phyloP scores from a whole-genome alignment of 92 coral and sea anemone species.

The Paragorgia papillata region DNA sequence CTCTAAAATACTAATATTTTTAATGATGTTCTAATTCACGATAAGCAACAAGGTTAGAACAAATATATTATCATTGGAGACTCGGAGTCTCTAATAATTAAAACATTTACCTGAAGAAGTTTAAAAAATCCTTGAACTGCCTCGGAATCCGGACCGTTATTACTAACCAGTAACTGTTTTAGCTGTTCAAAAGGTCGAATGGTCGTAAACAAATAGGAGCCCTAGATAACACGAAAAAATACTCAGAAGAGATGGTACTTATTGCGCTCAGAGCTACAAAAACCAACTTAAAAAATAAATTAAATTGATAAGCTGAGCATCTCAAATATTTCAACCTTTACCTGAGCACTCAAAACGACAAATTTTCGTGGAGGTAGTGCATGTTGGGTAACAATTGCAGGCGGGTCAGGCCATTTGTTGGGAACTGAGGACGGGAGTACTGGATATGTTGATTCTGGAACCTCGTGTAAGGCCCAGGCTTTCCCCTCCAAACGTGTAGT shows the following conservation, averaged over 20 bases:
- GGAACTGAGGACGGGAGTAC: constrained; percentile 77
- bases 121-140: constrained; percentile 91
- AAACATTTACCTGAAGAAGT: constrained; percentile 86
- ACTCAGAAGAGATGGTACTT: background rate
- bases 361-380: constrained; percentile 84
- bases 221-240: constrained; percentile 54
- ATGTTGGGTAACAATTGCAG: constrained; percentile 89
- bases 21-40: too few species aligned
- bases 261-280: too few species aligned
- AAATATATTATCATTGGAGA: too few species aligned
- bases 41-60: too few species aligned
- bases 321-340: too few species aligned
- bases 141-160: constrained; percentile 92
- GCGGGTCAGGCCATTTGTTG: constrained; percentile 94
- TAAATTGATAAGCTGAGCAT: too few species aligned
- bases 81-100: too few species aligned
- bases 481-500: constrained; percentile 82
- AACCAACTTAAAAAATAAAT: too few species aligned
- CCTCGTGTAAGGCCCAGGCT: constrained; percentile 95
- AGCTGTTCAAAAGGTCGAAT: constrained; percentile 95
- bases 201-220: constrained; percentile 87
- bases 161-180: constrained; percentile 64
- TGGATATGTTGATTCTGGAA: constrained; percentile 71
- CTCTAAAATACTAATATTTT: too few species aligned
- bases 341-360: constrained; percentile 96